Evolutionary conservation across 2,797 vertebrate genomes (phyloP).

Genomic region (Poecilia gillii): DNA sequence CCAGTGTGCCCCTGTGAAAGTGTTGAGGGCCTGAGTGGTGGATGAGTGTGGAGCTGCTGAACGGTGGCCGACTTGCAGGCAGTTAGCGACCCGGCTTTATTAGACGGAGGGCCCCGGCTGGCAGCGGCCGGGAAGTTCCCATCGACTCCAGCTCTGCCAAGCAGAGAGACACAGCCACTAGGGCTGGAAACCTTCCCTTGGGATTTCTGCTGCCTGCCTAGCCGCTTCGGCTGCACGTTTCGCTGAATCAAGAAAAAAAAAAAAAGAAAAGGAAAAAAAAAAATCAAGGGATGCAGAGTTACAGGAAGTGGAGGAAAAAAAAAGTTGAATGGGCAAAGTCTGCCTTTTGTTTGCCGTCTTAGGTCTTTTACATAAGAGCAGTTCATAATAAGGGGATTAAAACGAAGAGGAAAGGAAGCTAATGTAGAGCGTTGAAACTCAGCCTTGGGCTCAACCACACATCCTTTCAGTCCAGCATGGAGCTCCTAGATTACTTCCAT

Average conservation of each 20-base stretch:
- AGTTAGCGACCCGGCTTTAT: conserved; percentile 71
- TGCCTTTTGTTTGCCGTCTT: conserved; percentile 76
- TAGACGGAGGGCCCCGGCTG: conserved; percentile 72
- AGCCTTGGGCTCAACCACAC: conserved; percentile 74
- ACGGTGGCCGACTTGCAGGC: conserved; percentile 78
- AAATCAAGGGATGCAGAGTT: conserved; percentile 58
- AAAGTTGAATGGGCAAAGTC: conserved; percentile 69
- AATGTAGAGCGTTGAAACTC: conserved; percentile 76
- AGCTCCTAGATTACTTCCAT: conserved; percentile 82
- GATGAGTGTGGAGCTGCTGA: conserved; percentile 72
- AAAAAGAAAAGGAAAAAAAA: conserved; percentile 46
- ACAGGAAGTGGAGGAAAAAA: conserved; percentile 62
- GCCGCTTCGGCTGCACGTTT: conserved; percentile 27
- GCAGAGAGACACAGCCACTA: conserved; percentile 56
- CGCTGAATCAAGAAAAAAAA: conserved; percentile 53
- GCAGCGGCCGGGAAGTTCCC: conserved; percentile 74
- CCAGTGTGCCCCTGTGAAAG: conserved; percentile 76
- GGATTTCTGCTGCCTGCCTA: conserved; percentile 39
- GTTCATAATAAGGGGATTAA: conserved; percentile 79
- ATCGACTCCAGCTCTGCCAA: conserved; percentile 70
- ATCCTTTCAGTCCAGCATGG: conserved; percentile 75
- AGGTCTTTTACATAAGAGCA: conserved; percentile 74
- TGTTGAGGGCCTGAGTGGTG: conserved; percentile 68
- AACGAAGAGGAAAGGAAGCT: conserved; percentile 76
- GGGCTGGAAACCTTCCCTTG: conserved; percentile 58